Evolutionary conservation across 2,113 vertebrate genomes (phyloP).

Genomic region (Nibea albiflora): DNA sequence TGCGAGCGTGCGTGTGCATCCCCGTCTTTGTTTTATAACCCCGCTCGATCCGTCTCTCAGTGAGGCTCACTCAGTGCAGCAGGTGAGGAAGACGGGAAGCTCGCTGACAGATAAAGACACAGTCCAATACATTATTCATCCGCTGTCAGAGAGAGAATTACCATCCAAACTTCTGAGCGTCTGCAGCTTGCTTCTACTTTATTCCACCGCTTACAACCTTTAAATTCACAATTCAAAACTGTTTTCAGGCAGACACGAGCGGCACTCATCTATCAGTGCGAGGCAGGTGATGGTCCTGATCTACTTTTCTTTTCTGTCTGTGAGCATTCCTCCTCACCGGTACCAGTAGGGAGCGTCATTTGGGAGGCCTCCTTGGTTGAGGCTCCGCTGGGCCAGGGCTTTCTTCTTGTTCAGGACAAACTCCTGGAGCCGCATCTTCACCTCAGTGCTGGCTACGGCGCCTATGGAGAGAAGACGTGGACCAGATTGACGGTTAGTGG

Average conservation of each 20-base stretch:
- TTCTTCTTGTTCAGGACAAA: slow-evolving; percentile 99
- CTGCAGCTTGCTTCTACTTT: slow-evolving; percentile 5
- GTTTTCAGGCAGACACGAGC: not conserved
- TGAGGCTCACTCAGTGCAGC: slow-evolving; percentile 39
- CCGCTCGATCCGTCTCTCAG: slow-evolving; percentile 41
- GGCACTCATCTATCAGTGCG: slow-evolving; percentile 13
- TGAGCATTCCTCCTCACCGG: slow-evolving; percentile 85
- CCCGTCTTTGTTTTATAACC: slow-evolving; percentile 45
- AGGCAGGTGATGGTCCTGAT: not conserved
- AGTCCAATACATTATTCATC: slow-evolving; percentile 54
- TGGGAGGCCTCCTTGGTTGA: slow-evolving; percentile 93
- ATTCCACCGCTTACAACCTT: not conserved
- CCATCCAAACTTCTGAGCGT: slow-evolving; percentile 27
- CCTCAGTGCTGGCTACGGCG: slow-evolving; percentile 97
- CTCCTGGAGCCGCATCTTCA: slow-evolving; percentile 98
- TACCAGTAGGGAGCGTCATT: slow-evolving; percentile 97
- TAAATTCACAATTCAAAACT: not conserved
- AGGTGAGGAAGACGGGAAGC: slow-evolving; percentile 56
- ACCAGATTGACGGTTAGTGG: not conserved
- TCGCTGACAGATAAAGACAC: slow-evolving; percentile 52
- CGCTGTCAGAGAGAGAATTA: slow-evolving; percentile 41
- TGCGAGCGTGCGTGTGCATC: slow-evolving; percentile 12
- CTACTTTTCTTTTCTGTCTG: not conserved
- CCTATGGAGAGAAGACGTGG: slow-evolving; percentile 76
- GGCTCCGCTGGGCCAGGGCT: slow-evolving; percentile 93